A percentile compares a stretch with the other conserved stretches of the same genome.
Evolutionary conservation across 2,113 vertebrate genomes (phyloP).

Genomic region (Grus americana): DNA sequence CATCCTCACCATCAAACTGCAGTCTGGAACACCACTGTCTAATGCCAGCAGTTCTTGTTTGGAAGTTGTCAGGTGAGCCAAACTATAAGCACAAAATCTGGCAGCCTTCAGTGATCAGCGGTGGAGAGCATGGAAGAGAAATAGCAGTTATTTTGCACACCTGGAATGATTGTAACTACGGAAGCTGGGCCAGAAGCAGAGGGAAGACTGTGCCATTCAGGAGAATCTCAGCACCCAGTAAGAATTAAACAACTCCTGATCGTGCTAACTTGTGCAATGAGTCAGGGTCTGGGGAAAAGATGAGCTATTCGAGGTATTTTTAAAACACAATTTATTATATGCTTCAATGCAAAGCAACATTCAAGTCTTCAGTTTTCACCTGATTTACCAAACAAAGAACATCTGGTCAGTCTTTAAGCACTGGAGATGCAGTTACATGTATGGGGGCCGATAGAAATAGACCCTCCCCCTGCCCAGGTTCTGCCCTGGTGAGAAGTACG

Average conservation of each 20-base stretch:
- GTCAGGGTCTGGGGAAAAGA: not conserved
- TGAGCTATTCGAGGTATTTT: not conserved
- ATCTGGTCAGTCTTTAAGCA: not conserved
- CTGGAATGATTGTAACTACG: not conserved
- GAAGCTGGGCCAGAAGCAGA: not conserved
- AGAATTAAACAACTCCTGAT: not conserved
- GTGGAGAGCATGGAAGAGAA: not conserved
- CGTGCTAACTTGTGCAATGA: not conserved
- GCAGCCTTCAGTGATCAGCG: not conserved
- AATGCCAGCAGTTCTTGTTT: not conserved
- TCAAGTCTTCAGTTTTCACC: not conserved
- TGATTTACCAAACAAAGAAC: not conserved
- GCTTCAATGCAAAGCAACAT: not conserved
- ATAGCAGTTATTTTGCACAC: not conserved
- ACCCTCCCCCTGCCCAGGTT: not conserved
- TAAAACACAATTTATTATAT: not conserved
- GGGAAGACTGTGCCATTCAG: not conserved
- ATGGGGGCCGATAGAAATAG: not conserved
- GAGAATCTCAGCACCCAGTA: not conserved
- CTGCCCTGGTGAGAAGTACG: not conserved
- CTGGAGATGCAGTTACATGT: not conserved
- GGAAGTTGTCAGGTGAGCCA: not conserved
- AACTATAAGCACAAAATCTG: not conserved
- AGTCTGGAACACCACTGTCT: not conserved
- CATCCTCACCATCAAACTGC: not conserved